Base-by-base conservation (phyloP, 2,113 vertebrate genomes). In the Carassius auratus region DNA sequence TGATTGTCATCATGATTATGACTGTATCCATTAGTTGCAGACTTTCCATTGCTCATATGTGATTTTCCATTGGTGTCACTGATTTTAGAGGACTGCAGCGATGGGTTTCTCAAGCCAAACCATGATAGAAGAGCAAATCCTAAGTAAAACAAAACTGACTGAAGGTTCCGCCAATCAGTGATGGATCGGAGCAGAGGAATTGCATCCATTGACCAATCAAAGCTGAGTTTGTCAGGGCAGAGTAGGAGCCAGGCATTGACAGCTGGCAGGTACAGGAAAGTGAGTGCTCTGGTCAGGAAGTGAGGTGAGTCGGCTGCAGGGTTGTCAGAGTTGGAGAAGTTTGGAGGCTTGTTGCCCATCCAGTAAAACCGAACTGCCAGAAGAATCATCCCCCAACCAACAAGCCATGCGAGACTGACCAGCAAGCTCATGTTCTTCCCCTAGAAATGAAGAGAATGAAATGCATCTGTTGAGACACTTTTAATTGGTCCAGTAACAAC, bases 161-260 rank as follows among this genome's bases (percentile, higher is more conserved):
- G 95, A 78, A 96, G 76, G 90, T 99, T 99, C 93, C 97, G 97
- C 96, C 95, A 96, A 79, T 99, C 98, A 0, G 92, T 91, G 23
- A 96, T 5, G 74, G 92, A 92, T 93, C 94, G 95, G 89, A 99
- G 93, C 89, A 99, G 93, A 92, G 98, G 98, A 93, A 99, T 92
- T 0, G 98, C 97, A 84, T 99, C 98, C 98, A 99, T 99, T 8
- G 98, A 99, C 98, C 98, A 99, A 90, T 99, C 98, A 89, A 99
- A 99, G 92, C 98, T 99, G 87, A 99, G 97, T 0, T 93, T 98
- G 91, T 98, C 94, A 0, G 98, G 98, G 92, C 97, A 99, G n/a
- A 99, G 92, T 87, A 99, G 93, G 78, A 99, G 95, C 97, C 98
- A 98, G 73, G 97, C 94, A 91, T 99, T 99, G 92, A 96, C 93